Base-by-base conservation (phyloP, 2,113 vertebrate genomes). In the Nettapus auritus region DNA sequence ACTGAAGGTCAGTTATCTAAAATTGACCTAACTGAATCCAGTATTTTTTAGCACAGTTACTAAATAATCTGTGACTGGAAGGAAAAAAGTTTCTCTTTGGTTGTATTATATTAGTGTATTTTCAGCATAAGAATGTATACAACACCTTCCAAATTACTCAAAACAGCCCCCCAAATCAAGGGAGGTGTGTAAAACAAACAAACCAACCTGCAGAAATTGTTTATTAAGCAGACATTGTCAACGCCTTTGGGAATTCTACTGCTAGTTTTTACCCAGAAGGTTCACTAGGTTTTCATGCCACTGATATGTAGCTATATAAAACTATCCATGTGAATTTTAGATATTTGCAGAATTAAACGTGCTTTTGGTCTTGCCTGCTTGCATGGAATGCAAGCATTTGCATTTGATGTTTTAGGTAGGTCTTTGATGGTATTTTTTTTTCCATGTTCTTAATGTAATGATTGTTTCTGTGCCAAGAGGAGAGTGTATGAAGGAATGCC, bases 371-470 rank as follows among this genome's bases (percentile, higher is more conserved):
- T 83, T 8, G 4, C 8, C 0, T 42, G 38, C 40, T 7, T 66
- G 23, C 11, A 34, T 25, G 31, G 31, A 75, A 60, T 11, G 8
- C 40, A 17, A 26, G 29, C 33, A 14, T 77, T 69, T 76, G 19
- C 40, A 8, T 60, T 42, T 69, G 15, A 33, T 69, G 22, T 7
- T 69, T 46, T 44, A 3, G 31, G 7, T 42, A 2, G 31, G 7
- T 42, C 44, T 78, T 23, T 52, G 71, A 21, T 88, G n/a, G 25
- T n/a, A 71, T 46, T 3, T 4, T 78, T 78, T 40, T 75, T n/a
- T 26, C 7, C 1, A 0, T 34, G 5, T 80, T 87, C 46, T 18
- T 53, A 40, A n/a, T 6, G 52, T 44, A 22, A 4, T 2, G 8
- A 8, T 26, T 13, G 6, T 82, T 90, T 79, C 9, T 66, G 46